Conservation (phyloP, 1,140 invertebrate species). For the Drosophila insularis region DNA sequence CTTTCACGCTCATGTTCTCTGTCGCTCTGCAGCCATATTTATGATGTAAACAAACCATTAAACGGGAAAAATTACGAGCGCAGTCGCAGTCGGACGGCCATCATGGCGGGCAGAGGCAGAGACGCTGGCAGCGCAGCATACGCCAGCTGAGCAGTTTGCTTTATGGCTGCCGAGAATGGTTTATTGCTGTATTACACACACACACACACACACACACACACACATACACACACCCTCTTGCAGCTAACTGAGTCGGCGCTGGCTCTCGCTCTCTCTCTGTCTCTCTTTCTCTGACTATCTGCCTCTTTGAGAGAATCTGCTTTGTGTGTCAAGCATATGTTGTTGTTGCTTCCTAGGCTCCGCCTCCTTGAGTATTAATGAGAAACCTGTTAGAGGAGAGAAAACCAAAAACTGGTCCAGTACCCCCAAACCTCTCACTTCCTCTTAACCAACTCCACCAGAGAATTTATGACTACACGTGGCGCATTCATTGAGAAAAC, state of each 20-base stretch:
- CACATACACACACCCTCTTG: neutral
- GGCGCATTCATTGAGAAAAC: conserved; percentile 75
- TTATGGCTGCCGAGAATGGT: conserved; percentile 81
- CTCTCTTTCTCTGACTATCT: neutral
- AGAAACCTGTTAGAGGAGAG: conserved; percentile 77
- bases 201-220: conserved; percentile 23
- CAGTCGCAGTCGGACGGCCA: conserved; percentile 69
- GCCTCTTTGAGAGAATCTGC: conserved; percentile 53
- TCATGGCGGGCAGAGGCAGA: conserved; percentile 47
- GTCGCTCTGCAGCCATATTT: conserved; percentile 75
- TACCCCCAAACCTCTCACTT: neutral
- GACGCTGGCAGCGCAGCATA: conserved; percentile 21
- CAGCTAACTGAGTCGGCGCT: conserved; percentile 42
- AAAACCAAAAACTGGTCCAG: conserved; percentile 54
- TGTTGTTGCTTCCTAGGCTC: conserved; percentile 53
- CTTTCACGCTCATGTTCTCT: conserved; percentile 27
- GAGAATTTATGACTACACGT: conserved; percentile 72
- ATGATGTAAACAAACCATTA: conserved; percentile 82
- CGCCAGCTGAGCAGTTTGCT: conserved; percentile 42
- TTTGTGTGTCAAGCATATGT: conserved; percentile 69
- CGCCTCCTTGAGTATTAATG: conserved; percentile 74
- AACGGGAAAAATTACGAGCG: conserved; percentile 79
- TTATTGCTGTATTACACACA: conserved; percentile 64
- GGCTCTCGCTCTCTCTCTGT: conserved; percentile 39
- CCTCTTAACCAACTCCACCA: neutral